Evolutionary conservation across 2,888 invertebrate species (phyloP), one percentile per base, ranked within the genome.

Genomic region (Meandrusa payeni): DNA sequence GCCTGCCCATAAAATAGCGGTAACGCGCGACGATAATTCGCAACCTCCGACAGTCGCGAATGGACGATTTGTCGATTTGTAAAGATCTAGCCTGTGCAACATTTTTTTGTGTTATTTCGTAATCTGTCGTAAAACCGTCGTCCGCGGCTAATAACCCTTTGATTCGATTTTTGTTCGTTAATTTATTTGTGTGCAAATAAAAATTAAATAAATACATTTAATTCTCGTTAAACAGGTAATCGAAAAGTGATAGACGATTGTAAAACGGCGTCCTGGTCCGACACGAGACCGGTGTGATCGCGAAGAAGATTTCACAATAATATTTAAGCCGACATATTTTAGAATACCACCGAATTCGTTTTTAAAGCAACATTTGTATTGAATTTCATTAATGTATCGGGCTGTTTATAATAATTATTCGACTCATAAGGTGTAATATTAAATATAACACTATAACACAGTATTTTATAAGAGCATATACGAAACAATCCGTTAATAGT

Each of bases 311-410:
- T 20, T 19, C 19, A 28, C 6, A 26, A 17, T 9, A 19, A 15
- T 6, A 31, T 28, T 28, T 38, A 20, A 17, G 17, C 23, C 13
- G 29, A 28, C 5, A 34, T 33, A 33, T 23, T 23, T 27, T 11
- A 33, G 28, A 27, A 23, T 44, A 44, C 44, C 44, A 44, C 38
- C 38, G 44, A 44, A 20, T 33, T 28, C 20, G 19, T 39, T n/a
- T n/a, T 17, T 19, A 15, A 23, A 41, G 32, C 40, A 15, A 41
- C 24, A 37, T 20, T 38, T 28, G 22, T 22, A 38, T 5, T 36
- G 20, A 9, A 34, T 19, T 9, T 36, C 12, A 31, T 40, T 11
- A 20, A 37, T 26, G 3, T 31, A n/a, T 31, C 32, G 7, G 15
- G n/a, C 5, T 37, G 4, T 7, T 42, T 24, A 17, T 26, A 20